phyloP scores from a whole-genome alignment of 2,797 vertebrate genomes.

The Setipinna tenuifilis region DNA sequence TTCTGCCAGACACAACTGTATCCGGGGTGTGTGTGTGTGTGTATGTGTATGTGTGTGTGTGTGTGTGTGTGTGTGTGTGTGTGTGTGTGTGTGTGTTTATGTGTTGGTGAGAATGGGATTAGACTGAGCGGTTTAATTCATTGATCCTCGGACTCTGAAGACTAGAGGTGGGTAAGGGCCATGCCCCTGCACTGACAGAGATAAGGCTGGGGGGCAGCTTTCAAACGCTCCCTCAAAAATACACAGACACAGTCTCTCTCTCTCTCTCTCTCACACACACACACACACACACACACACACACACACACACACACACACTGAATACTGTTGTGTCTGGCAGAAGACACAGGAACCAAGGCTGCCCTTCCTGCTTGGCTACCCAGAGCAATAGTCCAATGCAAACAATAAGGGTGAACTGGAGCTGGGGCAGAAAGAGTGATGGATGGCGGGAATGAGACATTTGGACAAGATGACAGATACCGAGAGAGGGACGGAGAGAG shows the following conservation, averaged over 20 bases:
- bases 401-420: neutral
- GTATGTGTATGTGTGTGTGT: neutral
- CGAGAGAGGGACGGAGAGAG: neutral
- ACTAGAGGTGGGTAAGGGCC: neutral
- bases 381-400: neutral
- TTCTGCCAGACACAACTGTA: neutral
- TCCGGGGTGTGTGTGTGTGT: neutral
- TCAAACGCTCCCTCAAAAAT: neutral
- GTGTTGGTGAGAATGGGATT: neutral
- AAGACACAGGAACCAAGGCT: neutral
- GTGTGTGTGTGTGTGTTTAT: constrained; percentile 15
- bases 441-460: neutral
- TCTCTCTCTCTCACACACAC: too few relatives aligned
- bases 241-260: neutral
- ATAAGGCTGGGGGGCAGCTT: neutral
- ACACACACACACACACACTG: constrained; percentile 11
- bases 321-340: constrained; percentile 1
- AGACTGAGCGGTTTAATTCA: neutral
- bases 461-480: neutral
- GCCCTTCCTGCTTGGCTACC: neutral
- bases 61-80: neutral
- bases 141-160: constrained; percentile 8
- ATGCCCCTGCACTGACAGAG: constrained; percentile 15
- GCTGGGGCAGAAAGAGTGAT: neutral
- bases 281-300: neutral